A percentile compares a stretch with the other conserved stretches of the same genome.
Evolutionary conservation across 2,888 invertebrate species (phyloP).

Genomic region (Drosophila mimetica): DNA sequence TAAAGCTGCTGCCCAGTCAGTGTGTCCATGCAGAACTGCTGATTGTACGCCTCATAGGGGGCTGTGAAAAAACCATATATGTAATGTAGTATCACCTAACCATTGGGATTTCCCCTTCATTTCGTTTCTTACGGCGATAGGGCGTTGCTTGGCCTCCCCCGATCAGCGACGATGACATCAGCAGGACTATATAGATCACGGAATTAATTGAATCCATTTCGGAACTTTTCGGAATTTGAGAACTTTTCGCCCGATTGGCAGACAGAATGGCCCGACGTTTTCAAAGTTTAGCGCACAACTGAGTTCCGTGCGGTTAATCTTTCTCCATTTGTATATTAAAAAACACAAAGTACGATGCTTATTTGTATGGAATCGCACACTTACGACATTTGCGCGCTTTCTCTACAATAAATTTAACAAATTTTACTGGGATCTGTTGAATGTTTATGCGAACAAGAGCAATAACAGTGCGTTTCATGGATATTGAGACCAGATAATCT

Average conservation of each 20-base stretch:
- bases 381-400: slow-evolving; percentile 69
- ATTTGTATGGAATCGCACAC: slow-evolving; percentile 49
- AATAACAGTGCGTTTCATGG: slow-evolving; percentile 20
- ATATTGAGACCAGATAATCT: neutral
- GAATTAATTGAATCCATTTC: slow-evolving; percentile 9
- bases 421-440: slow-evolving; percentile 13
- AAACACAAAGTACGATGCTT: slow-evolving; percentile 11
- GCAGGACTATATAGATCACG: slow-evolving; percentile 9
- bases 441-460: slow-evolving; percentile 16
- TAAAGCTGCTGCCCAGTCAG: slow-evolving; percentile 78
- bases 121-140: slow-evolving; percentile 32
- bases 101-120: neutral
- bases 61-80: slow-evolving; percentile 7
- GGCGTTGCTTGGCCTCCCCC: slow-evolving; percentile 14
- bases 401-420: slow-evolving; percentile 41
- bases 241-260: slow-evolving; percentile 5
- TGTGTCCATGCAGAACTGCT: slow-evolving; percentile 72
- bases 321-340: slow-evolving; percentile 35
- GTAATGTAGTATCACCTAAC: neutral
- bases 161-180: slow-evolving; percentile 14
- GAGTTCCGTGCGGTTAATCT: slow-evolving; percentile 57
- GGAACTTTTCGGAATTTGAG: neutral
- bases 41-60: slow-evolving; percentile 29
- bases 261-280: slow-evolving; percentile 55
- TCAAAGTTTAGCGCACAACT: slow-evolving; percentile 69